Evolutionary conservation across 2,797 vertebrate genomes (phyloP).

Genomic region (Poecilia wingei): DNA sequence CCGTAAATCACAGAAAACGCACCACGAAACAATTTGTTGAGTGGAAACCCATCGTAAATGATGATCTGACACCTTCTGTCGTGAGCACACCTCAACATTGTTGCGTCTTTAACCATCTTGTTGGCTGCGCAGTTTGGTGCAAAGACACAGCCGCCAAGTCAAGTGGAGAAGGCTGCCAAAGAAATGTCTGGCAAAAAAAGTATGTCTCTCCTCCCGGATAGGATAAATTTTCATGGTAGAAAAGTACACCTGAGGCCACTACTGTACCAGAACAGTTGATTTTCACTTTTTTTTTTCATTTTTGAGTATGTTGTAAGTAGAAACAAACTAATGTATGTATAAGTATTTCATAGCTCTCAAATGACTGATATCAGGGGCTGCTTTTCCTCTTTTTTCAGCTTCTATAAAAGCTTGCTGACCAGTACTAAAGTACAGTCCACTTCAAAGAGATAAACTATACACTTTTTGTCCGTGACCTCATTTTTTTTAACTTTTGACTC

Average conservation of each 20-base stretch:
- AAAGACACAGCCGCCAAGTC: constrained; percentile 75
- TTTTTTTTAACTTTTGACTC: constrained; percentile 58
- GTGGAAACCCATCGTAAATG: constrained; percentile 32
- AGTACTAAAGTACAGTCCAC: constrained; percentile 54
- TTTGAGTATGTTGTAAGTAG: constrained; percentile 57
- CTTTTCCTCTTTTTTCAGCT: background rate
- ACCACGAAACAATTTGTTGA: background rate
- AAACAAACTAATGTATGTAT: constrained; percentile 57
- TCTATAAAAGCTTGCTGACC: constrained; percentile 7
- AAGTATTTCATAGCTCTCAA: constrained; percentile 27
- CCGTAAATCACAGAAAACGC: background rate
- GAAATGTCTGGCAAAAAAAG: constrained; percentile 78
- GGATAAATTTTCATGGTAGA: constrained; percentile 72
- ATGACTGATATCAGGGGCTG: constrained; percentile 20
- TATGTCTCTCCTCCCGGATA: constrained; percentile 73
- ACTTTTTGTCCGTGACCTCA: constrained; percentile 50
- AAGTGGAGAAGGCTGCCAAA: constrained; percentile 78
- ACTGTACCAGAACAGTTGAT: constrained; percentile 73
- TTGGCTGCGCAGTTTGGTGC: constrained; percentile 64
- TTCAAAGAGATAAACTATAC: constrained; percentile 49
- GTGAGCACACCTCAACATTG: constrained; percentile 60
- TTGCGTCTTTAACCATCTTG: constrained; percentile 74
- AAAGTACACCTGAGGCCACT: constrained; percentile 77
- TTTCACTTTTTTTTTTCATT: constrained; percentile 62
- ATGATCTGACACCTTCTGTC: constrained; percentile 59